phyloP scores from a whole-genome alignment of 2,888 invertebrate species.

The Phaonia tiefii region DNA sequence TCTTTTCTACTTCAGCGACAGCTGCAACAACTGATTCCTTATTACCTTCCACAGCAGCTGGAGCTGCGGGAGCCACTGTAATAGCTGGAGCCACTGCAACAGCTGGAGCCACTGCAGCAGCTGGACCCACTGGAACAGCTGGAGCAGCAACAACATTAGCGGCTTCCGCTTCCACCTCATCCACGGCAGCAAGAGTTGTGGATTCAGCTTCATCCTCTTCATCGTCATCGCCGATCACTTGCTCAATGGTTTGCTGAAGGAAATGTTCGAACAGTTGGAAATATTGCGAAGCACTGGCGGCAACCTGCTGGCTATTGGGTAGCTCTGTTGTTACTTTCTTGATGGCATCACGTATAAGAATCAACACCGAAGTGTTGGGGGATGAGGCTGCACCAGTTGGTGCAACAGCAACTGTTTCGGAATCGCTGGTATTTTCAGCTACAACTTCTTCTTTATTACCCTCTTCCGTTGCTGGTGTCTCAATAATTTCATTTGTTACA shows the following conservation, averaged over 20 bases:
- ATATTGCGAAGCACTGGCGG: slow-evolving; percentile 77
- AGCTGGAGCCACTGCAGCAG: background rate
- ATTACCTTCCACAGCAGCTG: background rate
- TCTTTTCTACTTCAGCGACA: background rate
- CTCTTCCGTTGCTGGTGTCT: slow-evolving; percentile 13
- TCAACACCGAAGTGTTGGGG: slow-evolving; percentile 75
- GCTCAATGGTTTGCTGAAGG: slow-evolving; percentile 77
- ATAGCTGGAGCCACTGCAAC: background rate
- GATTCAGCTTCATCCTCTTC: slow-evolving; percentile 75
- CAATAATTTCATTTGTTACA: slow-evolving; percentile 40
- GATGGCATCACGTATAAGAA: slow-evolving; percentile 76
- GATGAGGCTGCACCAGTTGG: slow-evolving; percentile 35
- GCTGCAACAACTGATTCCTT: slow-evolving; percentile 25
- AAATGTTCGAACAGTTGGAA: slow-evolving; percentile 79
- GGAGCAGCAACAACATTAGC: too few species aligned
- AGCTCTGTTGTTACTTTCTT: slow-evolving; percentile 77
- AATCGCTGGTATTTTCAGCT: background rate
- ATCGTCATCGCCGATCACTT: slow-evolving; percentile 76
- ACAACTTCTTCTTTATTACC: slow-evolving; percentile 44
- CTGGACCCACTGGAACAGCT: slow-evolving; percentile 1
- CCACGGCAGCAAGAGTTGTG: slow-evolving; percentile 62
- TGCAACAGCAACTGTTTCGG: background rate
- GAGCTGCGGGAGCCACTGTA: too few species aligned
- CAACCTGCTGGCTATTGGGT: slow-evolving; percentile 76
- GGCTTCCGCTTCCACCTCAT: slow-evolving; percentile 37